phyloP scores from a whole-genome alignment of 2,888 invertebrate species.

The Baronia brevicornis region DNA sequence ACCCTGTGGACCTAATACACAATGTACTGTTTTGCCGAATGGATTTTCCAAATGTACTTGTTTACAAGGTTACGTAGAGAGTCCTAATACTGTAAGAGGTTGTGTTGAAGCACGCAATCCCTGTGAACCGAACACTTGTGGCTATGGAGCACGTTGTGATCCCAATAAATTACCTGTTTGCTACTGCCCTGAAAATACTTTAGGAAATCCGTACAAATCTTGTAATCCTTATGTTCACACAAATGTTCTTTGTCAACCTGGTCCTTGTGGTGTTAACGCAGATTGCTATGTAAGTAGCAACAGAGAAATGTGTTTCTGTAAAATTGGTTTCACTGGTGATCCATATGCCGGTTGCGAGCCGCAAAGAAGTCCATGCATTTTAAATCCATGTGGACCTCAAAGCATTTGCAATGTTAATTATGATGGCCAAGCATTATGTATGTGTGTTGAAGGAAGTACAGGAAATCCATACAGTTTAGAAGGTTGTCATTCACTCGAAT shows the following conservation, averaged over 20 bases:
- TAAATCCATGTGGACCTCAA: constrained; percentile 88
- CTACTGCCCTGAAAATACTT: constrained; percentile 87
- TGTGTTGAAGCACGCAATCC: constrained; percentile 87
- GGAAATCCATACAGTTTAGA: constrained; percentile 83
- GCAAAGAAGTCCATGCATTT: constrained; percentile 82
- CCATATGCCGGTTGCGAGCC: constrained; percentile 85
- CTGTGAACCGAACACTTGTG: constrained; percentile 89
- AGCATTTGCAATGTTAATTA: constrained; percentile 81
- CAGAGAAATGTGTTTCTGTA: constrained; percentile 89
- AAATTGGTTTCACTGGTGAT: constrained; percentile 84
- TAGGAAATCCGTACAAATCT: constrained; percentile 88
- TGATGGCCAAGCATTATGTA: constrained; percentile 82
- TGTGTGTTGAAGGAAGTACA: constrained; percentile 83
- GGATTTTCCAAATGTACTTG: constrained; percentile 93
- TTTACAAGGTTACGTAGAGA: constrained; percentile 86
- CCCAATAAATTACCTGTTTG: constrained; percentile 86
- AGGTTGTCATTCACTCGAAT: constrained; percentile 87
- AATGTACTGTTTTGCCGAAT: constrained; percentile 84
- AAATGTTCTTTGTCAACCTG: constrained; percentile 83
- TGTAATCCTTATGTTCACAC: constrained; percentile 78
- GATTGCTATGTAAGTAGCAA: constrained; percentile 90
- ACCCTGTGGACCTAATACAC: constrained; percentile 92
- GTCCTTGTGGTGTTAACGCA: constrained; percentile 87
- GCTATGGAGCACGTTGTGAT: constrained; percentile 85
- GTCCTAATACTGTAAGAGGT: constrained; percentile 90